Evolutionary conservation across 2,888 invertebrate genomes (phyloP), one percentile per base, ranked within the genome.

Genomic region (Ochropleura plecta): DNA sequence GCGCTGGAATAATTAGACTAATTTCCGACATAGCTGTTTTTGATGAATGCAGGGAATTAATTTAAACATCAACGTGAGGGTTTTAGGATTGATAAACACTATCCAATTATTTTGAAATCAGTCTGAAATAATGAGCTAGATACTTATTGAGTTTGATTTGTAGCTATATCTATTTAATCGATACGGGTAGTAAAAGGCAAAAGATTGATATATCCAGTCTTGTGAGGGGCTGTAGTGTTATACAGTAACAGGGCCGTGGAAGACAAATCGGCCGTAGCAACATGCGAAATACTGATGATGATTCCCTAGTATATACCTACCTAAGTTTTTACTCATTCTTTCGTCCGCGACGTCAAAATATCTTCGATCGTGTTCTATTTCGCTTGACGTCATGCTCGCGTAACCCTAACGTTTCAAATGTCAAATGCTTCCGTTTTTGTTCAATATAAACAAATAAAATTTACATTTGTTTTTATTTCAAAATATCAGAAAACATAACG

Each of bases 1-100:
- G 10, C 51, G 57, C 5, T 67, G 30, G 57, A 69, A 55, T 76
- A 85, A 82, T 82, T 71, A 72, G 42, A 76, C 71, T n/a, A 49
- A 76, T 69, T 64, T 48, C 40, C n/a, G 30, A 57, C 40, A 44
- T 9, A 73, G 51, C 20, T 51, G 20, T 73, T 84, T 44, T 10
- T 55, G 57, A 73, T 73, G 59, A 49, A 40, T 16, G n/a, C 44
- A 46, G 40, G 53, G 20, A 9, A n/a, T 78, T 79, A 63, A 49
- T n/a, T 18, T 12, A 20, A 75, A 74, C 5, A 71, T 53, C 73
- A 73, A 73, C 16, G 30, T 5, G 7, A 46, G 18, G 18, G 30
- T 48, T 51, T 64, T 40, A 46, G n/a, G 42, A 10, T 46, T 30
- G n/a, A 44, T 20, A 62, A 44, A 62, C 62, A 44, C 62, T 12